Evolutionary conservation across 2,113 vertebrate species (phyloP).

Genomic region (Catagonus wagneri): DNA sequence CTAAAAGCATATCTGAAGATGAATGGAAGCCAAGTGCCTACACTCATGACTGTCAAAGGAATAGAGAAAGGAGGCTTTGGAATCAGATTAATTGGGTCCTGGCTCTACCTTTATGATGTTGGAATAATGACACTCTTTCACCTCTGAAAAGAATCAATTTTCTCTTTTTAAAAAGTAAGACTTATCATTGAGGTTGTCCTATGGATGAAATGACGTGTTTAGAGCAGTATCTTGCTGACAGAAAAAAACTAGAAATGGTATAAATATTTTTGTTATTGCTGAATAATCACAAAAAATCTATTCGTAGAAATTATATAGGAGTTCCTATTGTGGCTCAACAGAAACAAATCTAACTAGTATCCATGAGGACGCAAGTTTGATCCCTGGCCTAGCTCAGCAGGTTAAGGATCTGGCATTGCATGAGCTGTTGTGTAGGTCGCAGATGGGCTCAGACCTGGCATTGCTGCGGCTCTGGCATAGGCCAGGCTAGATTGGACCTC

Average conservation of each 20-base stretch:
- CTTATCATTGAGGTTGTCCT: neutral
- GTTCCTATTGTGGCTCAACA: no score
- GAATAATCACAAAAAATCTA: neutral
- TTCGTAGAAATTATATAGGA: neutral
- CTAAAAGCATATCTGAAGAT: neutral
- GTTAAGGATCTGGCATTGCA: no score
- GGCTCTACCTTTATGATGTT: neutral
- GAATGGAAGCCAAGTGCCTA: neutral
- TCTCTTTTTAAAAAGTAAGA: neutral
- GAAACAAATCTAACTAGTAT: no score
- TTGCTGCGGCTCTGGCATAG: no score
- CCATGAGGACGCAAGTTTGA: no score
- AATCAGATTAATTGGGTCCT: neutral
- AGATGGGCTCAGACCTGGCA: no score
- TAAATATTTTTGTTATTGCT: neutral
- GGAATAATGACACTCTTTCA: neutral
- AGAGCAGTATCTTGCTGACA: neutral
- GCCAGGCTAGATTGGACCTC: no score
- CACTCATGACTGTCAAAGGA: fast-evolving
- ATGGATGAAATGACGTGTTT: neutral
- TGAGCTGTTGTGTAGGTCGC: no score
- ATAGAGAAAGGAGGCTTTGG: neutral
- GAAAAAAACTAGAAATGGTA: neutral
- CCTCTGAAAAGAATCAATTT: neutral
- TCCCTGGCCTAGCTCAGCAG: no score